Conservation (phyloP, 2,888 invertebrate genomes). For the Oscheius sp. region DNA sequence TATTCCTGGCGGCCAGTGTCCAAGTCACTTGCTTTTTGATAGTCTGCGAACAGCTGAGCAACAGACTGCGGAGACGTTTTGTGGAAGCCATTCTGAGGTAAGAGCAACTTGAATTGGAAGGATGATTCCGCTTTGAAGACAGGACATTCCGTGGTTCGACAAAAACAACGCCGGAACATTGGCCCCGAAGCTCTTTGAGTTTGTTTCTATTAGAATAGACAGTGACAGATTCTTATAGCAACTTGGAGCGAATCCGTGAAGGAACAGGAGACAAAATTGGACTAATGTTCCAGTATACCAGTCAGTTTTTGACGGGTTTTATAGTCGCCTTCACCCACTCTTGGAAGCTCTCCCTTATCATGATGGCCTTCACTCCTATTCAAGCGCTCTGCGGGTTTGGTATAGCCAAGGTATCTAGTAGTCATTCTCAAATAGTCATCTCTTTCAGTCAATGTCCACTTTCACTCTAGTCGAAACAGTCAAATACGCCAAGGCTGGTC, state of each 20-base stretch:
- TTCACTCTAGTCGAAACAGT: slow-evolving; percentile 75
- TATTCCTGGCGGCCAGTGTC: slow-evolving; percentile 54
- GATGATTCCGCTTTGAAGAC: slow-evolving; percentile 50
- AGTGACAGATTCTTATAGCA: slow-evolving; percentile 48
- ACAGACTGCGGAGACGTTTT: slow-evolving; percentile 75
- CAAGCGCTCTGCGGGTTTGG: slow-evolving; percentile 65
- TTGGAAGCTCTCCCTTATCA: slow-evolving; percentile 72
- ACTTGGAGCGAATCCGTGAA: slow-evolving; percentile 71
- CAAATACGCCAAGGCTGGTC: slow-evolving; percentile 69
- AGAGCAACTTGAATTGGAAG: too few species aligned
- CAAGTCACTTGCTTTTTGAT: slow-evolving; percentile 74
- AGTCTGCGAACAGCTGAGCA: slow-evolving; percentile 76
- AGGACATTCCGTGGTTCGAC: slow-evolving; percentile 74
- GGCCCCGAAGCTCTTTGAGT: slow-evolving; percentile 77
- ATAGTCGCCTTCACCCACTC: slow-evolving; percentile 70
- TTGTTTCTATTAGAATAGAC: slow-evolving; percentile 43
- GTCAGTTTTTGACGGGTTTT: slow-evolving; percentile 68
- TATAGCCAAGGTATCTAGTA: slow-evolving; percentile 60
- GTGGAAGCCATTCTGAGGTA: slow-evolving; percentile 73
- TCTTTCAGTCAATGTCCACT: slow-evolving; percentile 74
- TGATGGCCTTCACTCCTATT: slow-evolving; percentile 72
- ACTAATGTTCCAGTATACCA: slow-evolving; percentile 65
- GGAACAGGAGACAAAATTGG: slow-evolving; percentile 73
- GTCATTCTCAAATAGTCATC: background rate
- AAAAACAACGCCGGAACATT: slow-evolving; percentile 76